These are phyloP conservation scores for Temnothorax ravouxi DNA, from an alignment of 2,888 invertebrate genomes.

Conservation along the genomic window DNA sequence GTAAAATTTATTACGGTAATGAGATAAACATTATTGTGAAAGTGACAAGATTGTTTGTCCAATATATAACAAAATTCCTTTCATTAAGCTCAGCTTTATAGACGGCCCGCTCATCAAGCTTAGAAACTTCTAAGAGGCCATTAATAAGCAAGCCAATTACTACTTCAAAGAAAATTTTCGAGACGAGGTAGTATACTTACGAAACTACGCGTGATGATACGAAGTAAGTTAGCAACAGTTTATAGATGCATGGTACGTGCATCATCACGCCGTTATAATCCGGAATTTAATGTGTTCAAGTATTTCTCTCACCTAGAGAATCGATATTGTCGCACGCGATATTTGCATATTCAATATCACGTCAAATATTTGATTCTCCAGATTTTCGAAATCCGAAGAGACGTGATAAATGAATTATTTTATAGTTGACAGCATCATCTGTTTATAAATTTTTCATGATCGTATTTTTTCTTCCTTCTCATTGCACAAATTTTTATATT, in stretches of 20 bases:
- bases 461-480: background rate
- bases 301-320: slow-evolving; percentile 43
- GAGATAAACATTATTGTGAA: slow-evolving; percentile 17
- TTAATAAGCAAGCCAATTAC: slow-evolving; percentile 66
- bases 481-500: background rate
- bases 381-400: slow-evolving; percentile 10
- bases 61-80: slow-evolving; percentile 56
- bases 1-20: slow-evolving; percentile 27
- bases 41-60: slow-evolving; percentile 45
- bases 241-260: slow-evolving; percentile 38
- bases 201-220: slow-evolving; percentile 56
- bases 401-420: background rate
- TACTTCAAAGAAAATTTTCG: slow-evolving; percentile 62
- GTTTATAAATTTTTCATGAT: background rate
- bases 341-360: slow-evolving; percentile 21
- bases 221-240: slow-evolving; percentile 51
- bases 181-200: slow-evolving; percentile 39
- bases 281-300: slow-evolving; percentile 50
- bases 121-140: slow-evolving; percentile 59
- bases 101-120: slow-evolving; percentile 40
- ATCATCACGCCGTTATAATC: slow-evolving; percentile 29
- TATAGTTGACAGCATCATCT: background rate
- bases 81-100: slow-evolving; percentile 56
- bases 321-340: slow-evolving; percentile 17
- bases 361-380: background rate